phyloP scores from a whole-genome alignment of 2,113 vertebrate species.

The Ia io region DNA sequence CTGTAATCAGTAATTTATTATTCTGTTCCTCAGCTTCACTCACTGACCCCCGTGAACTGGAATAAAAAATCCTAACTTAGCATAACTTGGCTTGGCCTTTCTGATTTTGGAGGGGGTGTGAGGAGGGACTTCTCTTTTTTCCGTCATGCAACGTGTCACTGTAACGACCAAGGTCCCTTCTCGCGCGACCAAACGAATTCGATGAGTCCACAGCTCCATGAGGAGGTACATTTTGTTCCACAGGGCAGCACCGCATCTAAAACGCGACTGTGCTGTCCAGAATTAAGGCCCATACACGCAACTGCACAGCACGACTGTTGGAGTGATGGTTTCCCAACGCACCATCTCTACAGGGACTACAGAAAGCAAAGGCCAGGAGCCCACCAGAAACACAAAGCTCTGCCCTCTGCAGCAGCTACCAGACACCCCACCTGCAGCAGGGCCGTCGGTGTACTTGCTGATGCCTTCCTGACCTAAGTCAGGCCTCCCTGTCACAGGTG shows the following conservation, averaged over 20 bases:
- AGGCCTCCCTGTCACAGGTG: background rate
- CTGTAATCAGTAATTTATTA: constrained; percentile 53
- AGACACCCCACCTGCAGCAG: background rate
- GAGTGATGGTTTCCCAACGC: background rate
- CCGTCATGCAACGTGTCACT: background rate
- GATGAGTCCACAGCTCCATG: background rate
- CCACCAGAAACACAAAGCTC: background rate
- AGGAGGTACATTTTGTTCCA: background rate
- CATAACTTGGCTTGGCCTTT: background rate
- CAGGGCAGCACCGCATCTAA: background rate
- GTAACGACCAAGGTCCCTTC: background rate
- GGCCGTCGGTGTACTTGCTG: background rate
- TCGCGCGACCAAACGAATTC: background rate
- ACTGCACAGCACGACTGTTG: background rate
- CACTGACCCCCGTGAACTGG: background rate
- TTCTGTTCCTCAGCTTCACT: constrained; percentile 30
- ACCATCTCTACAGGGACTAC: constrained; percentile 6
- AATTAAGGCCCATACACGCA: constrained; percentile 39
- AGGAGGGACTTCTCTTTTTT: background rate
- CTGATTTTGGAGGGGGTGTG: background rate
- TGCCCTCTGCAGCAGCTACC: background rate
- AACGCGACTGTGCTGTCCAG: background rate
- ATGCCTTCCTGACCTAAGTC: background rate
- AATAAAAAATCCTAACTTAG: constrained; percentile 42
- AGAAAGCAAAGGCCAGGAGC: constrained; percentile 27